Conservation (phyloP, 2,113 vertebrate species). For the Camarhynchus parvulus region DNA sequence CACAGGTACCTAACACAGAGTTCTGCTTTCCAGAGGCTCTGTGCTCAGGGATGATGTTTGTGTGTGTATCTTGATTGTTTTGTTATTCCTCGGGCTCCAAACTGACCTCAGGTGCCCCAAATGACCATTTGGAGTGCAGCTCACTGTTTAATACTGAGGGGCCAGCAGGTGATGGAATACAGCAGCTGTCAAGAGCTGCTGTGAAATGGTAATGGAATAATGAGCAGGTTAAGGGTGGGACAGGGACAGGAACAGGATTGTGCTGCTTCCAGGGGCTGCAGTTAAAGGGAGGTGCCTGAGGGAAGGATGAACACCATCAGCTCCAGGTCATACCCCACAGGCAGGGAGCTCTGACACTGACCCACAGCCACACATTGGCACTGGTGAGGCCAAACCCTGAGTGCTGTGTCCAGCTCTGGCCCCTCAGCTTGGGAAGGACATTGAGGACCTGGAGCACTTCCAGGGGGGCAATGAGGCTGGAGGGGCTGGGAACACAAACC, state of each 20-base stretch:
- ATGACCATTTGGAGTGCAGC: background rate
- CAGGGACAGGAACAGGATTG: background rate
- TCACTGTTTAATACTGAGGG: background rate
- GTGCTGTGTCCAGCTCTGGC: background rate
- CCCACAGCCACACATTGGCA: background rate
- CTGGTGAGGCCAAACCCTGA: background rate
- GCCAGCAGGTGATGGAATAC: background rate
- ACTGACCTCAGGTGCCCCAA: background rate
- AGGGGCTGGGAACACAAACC: background rate
- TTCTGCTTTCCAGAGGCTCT: background rate
- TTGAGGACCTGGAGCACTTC: background rate
- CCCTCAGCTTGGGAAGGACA: background rate
- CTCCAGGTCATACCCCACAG: accelerated
- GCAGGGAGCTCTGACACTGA: background rate
- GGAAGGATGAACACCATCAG: background rate
- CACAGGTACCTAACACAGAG: background rate
- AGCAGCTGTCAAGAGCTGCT: background rate
- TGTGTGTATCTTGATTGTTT: background rate
- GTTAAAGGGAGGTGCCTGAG: background rate
- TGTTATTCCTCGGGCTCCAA: background rate
- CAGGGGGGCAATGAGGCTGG: background rate
- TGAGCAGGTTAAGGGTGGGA: background rate
- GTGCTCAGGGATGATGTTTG: background rate
- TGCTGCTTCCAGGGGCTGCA: background rate
- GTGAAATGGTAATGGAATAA: background rate